A percentile compares a stretch with the other conserved stretches of the same genome.
phyloP scores from a whole-genome alignment of 2,797 vertebrate species.

The Ispidina lecontei region DNA sequence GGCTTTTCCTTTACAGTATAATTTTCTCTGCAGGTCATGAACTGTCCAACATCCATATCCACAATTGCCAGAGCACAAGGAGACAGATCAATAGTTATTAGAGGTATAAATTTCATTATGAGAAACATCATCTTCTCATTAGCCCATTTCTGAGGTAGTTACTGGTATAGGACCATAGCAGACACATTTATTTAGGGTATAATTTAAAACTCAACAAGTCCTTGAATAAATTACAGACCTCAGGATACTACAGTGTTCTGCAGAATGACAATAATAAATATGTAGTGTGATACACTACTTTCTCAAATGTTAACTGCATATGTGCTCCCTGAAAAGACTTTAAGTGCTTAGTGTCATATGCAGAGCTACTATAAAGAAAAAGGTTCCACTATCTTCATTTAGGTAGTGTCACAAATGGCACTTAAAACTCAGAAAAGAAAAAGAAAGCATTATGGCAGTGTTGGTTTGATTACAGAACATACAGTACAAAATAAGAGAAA shows the following conservation, averaged over 20 bases:
- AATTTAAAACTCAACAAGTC: neutral
- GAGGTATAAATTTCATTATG: neutral
- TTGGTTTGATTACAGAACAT: neutral
- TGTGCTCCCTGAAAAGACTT: neutral
- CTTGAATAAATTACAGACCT: neutral
- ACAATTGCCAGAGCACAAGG: accelerated
- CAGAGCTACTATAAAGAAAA: neutral
- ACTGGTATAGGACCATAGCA: neutral
- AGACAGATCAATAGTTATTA: neutral
- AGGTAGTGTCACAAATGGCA: neutral
- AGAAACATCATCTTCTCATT: neutral
- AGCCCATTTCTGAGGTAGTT: neutral
- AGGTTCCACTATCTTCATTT: neutral
- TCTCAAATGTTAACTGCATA: neutral
- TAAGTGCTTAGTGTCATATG: neutral
- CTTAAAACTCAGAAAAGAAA: neutral
- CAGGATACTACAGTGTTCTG: neutral
- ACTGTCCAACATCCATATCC: neutral
- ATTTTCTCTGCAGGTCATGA: neutral
- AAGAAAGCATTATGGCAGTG: neutral
- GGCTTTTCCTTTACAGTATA: neutral
- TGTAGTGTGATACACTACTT: neutral
- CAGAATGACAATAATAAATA: neutral
- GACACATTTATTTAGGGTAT: neutral
- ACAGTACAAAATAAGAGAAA: neutral